phyloP scores from a whole-genome alignment of 2,113 vertebrate species.

The Shinisaurus crocodilurus region DNA sequence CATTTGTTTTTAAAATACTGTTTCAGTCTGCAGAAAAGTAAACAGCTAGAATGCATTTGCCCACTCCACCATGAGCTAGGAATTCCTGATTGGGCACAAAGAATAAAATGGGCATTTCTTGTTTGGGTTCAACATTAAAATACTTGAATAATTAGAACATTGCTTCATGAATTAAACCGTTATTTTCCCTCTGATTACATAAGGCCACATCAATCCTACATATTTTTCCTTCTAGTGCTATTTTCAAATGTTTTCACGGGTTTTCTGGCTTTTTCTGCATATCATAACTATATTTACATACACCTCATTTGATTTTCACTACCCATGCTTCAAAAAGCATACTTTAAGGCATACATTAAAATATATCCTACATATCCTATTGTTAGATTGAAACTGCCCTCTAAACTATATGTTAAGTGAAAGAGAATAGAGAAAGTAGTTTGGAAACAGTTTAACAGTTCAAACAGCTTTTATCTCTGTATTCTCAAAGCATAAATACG shows the following conservation, averaged over 20 bases:
- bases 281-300: not conserved
- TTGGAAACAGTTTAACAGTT: not conserved
- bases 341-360: slow-evolving; percentile 28
- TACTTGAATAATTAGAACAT: slow-evolving; percentile 25
- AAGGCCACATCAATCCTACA: not conserved
- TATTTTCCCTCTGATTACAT: not conserved
- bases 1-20: not conserved
- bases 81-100: slow-evolving; percentile 20
- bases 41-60: not conserved
- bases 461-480: not conserved
- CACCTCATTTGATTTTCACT: not conserved
- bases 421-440: not conserved
- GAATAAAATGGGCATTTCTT: slow-evolving; percentile 26
- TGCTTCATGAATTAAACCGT: not conserved
- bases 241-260: slow-evolving; percentile 22
- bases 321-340: not conserved
- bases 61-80: not conserved
- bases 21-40: not conserved
- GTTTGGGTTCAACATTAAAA: slow-evolving; percentile 16
- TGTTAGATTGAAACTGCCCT: not conserved
- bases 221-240: not conserved
- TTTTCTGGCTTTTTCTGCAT: not conserved
- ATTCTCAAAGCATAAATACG: not conserved
- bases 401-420: not conserved
- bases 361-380: not conserved